Percentiles rank a stretch among this genome's conserved stretches.
phyloP scores from a whole-genome alignment of 2,888 invertebrate genomes.

The Calameuta idolon region DNA sequence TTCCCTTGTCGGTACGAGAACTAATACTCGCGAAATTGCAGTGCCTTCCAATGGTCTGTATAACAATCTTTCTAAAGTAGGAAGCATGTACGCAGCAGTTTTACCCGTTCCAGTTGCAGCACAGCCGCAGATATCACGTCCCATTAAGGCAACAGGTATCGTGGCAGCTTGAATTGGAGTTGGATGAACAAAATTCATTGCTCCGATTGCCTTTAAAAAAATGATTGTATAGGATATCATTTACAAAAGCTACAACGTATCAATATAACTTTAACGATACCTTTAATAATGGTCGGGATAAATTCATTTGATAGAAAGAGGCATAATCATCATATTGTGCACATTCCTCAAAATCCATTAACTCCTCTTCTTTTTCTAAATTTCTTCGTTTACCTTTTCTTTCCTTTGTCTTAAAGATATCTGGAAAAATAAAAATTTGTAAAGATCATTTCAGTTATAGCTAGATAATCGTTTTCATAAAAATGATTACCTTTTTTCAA shows the following conservation, averaged over 20 bases:
- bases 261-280: conserved; percentile 55
- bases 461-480: background rate
- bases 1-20: conserved; percentile 96
- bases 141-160: conserved; percentile 91
- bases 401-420: conserved; percentile 58
- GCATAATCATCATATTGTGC: conserved; percentile 74
- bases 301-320: conserved; percentile 94
- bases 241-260: background rate
- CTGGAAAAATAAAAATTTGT: conserved; percentile 29
- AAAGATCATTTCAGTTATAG: background rate
- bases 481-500: conserved; percentile 68
- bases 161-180: conserved; percentile 97
- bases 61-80: conserved; percentile 92
- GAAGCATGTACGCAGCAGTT: conserved; percentile 98
- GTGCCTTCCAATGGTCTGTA: conserved; percentile 82
- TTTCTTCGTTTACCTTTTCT: conserved; percentile 62
- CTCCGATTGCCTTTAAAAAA: conserved; percentile 77
- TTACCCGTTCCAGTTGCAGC: conserved; percentile 99
- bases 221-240: background rate
- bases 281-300: conserved; percentile 93
- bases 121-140: conserved; percentile 97
- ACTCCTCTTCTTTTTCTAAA: conserved; percentile 67
- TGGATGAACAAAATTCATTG: conserved; percentile 91
- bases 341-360: conserved; percentile 75
- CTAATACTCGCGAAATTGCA: conserved; percentile 85